Percentiles rank a stretch among this genome's conserved stretches.
Evolutionary conservation across 2,113 vertebrate genomes (phyloP).

Genomic region (Sinocyclocheilus anshuiensis): DNA sequence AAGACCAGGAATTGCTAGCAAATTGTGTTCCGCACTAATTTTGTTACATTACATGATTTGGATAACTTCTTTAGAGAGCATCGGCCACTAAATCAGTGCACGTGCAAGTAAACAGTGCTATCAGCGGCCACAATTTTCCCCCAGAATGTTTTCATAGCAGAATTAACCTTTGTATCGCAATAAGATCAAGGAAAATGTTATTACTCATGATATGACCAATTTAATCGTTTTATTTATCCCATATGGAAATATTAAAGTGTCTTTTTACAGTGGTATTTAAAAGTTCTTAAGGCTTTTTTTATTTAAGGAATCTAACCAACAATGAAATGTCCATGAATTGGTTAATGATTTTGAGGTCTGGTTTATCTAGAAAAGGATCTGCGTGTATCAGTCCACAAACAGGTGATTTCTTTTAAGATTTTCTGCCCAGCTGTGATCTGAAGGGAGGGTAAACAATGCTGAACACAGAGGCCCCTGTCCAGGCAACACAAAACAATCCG

Average conservation of each 20-base stretch:
- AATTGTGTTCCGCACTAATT: background rate
- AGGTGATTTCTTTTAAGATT: slow-evolving; percentile 32
- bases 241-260: background rate
- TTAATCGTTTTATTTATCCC: background rate
- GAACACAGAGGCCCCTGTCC: slow-evolving; percentile 28
- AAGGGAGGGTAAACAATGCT: slow-evolving; percentile 46
- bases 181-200: background rate
- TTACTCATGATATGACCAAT: background rate
- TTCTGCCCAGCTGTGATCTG: slow-evolving; percentile 50
- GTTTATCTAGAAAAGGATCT: slow-evolving; percentile 54
- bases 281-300: background rate
- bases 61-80: slow-evolving; percentile 8
- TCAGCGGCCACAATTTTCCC: background rate
- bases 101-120: background rate
- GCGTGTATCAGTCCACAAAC: slow-evolving; percentile 43
- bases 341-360: background rate
- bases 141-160: background rate
- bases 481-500: slow-evolving; percentile 64
- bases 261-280: background rate
- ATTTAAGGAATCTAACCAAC: background rate
- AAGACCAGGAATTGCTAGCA: background rate
- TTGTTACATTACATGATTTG: slow-evolving; percentile 12
- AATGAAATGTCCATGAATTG: background rate
- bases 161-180: background rate
- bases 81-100: background rate